Evolutionary conservation across 1,140 invertebrate genomes (phyloP).

Genomic region (Propsilocerus akamusi): DNA sequence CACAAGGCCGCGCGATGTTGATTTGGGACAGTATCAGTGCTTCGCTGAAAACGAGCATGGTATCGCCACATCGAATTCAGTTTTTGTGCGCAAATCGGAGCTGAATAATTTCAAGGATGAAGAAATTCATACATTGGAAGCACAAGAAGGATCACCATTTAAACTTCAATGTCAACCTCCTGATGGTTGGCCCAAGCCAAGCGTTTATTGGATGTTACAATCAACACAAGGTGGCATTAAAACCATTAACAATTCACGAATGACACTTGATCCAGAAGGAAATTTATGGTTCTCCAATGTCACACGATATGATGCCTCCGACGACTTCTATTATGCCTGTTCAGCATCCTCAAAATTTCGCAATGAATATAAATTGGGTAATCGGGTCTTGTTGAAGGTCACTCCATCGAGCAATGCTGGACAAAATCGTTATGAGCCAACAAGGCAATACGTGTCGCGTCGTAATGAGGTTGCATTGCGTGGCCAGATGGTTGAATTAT

Average conservation of each 20-base stretch:
- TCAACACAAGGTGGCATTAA: conserved; percentile 56
- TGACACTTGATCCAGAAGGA: conserved; percentile 86
- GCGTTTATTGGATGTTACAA: conserved; percentile 83
- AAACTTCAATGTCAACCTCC: conserved; percentile 76
- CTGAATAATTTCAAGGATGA: conserved; percentile 80
- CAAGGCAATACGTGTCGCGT: conserved; percentile 63
- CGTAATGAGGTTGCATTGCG: conserved; percentile 69
- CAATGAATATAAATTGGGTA: conserved; percentile 82
- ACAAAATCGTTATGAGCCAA: conserved; percentile 58
- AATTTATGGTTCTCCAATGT: conserved; percentile 90
- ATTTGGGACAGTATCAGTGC: conserved; percentile 93
- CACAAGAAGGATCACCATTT: conserved; percentile 72
- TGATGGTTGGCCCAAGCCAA: conserved; percentile 85
- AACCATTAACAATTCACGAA: conserved; percentile 79
- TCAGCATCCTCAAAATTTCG: conserved; percentile 72
- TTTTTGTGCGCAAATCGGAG: conserved; percentile 88
- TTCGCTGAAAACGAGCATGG: conserved; percentile 92
- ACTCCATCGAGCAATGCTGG: conserved; percentile 51
- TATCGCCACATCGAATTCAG: conserved; percentile 81
- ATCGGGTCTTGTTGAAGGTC: conserved; percentile 60
- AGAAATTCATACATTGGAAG: conserved; percentile 35
- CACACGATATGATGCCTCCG: conserved; percentile 60
- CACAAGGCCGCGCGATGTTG: conserved; percentile 71
- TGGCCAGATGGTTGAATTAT: conserved; percentile 63
- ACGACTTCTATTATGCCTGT: conserved; percentile 73